phyloP scores from a whole-genome alignment of 2,113 vertebrate species.

The Daboia siamensis region DNA sequence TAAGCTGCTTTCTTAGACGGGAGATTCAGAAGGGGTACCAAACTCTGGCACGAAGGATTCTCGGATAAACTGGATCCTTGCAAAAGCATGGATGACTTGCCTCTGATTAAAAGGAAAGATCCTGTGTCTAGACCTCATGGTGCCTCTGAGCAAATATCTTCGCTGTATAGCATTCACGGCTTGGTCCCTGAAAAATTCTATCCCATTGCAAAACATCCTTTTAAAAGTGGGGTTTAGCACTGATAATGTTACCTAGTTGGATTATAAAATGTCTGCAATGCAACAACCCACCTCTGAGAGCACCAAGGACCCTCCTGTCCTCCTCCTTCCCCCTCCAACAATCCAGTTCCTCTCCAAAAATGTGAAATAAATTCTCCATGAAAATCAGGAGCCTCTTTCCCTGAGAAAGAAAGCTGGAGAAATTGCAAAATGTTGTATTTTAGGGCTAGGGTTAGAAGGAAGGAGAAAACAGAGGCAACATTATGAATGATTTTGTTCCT shows the following conservation, averaged over 20 bases:
- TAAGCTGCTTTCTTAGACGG: rapidly evolving
- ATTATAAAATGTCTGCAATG: too few relatives aligned
- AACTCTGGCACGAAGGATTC: not conserved
- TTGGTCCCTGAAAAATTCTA: not conserved
- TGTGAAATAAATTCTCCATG: not conserved
- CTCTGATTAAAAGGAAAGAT: not conserved
- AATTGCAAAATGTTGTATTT: not conserved
- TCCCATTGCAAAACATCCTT: not conserved
- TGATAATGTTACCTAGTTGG: too few relatives aligned
- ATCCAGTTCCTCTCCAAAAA: not conserved
- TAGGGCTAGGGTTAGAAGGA: not conserved
- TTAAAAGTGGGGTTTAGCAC: not conserved
- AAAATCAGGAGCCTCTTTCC: not conserved
- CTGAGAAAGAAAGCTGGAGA: not conserved
- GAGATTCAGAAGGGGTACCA: too few relatives aligned
- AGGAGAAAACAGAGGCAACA: not conserved
- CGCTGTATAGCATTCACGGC: not conserved
- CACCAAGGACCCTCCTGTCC: too few relatives aligned
- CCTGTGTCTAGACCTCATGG: not conserved
- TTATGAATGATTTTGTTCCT: not conserved
- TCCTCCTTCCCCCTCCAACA: not conserved
- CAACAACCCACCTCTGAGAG: too few relatives aligned
- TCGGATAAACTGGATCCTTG: not conserved
- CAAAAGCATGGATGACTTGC: not conserved
- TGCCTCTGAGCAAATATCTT: not conserved